Conservation (phyloP, 2,113 vertebrate genomes). For the Hemiscyllium ocellatum region DNA sequence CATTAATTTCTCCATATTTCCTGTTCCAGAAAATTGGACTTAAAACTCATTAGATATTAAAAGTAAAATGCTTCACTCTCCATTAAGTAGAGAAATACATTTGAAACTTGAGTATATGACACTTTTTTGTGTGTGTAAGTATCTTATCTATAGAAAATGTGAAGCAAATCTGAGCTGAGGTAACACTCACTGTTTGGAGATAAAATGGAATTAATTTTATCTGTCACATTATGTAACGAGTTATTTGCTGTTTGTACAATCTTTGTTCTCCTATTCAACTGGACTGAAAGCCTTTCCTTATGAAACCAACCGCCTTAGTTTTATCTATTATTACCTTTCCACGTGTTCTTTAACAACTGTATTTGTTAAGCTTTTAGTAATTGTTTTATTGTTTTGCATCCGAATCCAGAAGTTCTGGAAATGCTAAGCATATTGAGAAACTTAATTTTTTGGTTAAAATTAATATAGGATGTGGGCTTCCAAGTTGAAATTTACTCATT, state of each 20-base stretch:
- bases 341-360: background rate
- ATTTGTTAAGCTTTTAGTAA: background rate
- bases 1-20: background rate
- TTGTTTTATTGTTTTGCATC: conserved; percentile 1
- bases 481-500: background rate
- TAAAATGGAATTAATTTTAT: background rate
- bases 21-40: background rate
- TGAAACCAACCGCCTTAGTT: background rate
- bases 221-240: background rate
- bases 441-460: background rate
- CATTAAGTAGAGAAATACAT: background rate
- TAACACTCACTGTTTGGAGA: background rate
- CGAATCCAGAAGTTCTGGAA: background rate
- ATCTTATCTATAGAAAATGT: background rate
- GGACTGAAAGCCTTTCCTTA: background rate
- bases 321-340: background rate
- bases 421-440: background rate
- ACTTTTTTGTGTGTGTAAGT: background rate
- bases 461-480: background rate
- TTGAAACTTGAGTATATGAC: background rate
- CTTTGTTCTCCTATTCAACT: background rate
- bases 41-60: background rate
- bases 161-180: background rate
- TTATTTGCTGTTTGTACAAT: background rate
- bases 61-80: background rate